These are phyloP conservation scores for Ophioninae sp. DNA, from an alignment of 2,888 invertebrate genomes.

Conservation along the genomic window DNA sequence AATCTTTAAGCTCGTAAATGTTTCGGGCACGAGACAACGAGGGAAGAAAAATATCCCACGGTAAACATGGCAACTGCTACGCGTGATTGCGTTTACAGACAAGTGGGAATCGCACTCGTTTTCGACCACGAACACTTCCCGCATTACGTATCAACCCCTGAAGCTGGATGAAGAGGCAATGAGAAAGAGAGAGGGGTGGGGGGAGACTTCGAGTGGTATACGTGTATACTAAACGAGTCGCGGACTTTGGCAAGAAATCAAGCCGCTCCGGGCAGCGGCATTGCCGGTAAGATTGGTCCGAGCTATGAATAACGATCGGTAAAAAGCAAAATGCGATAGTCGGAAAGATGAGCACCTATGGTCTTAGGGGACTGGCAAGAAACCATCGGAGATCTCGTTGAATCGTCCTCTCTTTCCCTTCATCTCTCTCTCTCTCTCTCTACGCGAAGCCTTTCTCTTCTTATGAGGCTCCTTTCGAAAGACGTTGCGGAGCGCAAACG, in stretches of 20 bases:
- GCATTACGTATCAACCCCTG: slow-evolving; percentile 45
- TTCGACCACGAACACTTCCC: slow-evolving; percentile 69
- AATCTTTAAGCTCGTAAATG: slow-evolving; percentile 53
- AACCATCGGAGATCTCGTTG: slow-evolving; percentile 32
- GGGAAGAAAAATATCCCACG: background rate
- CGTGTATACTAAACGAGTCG: slow-evolving; percentile 9
- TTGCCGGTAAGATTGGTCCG: slow-evolving; percentile 24
- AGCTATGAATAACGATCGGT: slow-evolving; percentile 31
- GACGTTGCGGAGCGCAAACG: background rate
- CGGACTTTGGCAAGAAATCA: slow-evolving; percentile 73
- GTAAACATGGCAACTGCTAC: slow-evolving; percentile 22
- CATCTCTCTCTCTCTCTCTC: background rate
- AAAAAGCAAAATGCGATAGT: slow-evolving; percentile 21
- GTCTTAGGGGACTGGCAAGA: slow-evolving; percentile 47
- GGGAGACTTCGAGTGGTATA: background rate
- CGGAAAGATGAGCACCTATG: slow-evolving; percentile 51
- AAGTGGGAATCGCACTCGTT: slow-evolving; percentile 65
- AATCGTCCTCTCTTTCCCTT: background rate
- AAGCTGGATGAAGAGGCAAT: background rate
- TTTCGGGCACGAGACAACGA: background rate
- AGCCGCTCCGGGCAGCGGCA: slow-evolving; percentile 71
- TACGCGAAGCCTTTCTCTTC: background rate
- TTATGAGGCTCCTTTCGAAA: background rate
- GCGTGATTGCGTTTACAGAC: slow-evolving; percentile 26
- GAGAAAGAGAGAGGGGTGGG: background rate